Evolutionary conservation across 2,797 vertebrate genomes (phyloP).

Genomic region (Tympanoctomys barrerae): DNA sequence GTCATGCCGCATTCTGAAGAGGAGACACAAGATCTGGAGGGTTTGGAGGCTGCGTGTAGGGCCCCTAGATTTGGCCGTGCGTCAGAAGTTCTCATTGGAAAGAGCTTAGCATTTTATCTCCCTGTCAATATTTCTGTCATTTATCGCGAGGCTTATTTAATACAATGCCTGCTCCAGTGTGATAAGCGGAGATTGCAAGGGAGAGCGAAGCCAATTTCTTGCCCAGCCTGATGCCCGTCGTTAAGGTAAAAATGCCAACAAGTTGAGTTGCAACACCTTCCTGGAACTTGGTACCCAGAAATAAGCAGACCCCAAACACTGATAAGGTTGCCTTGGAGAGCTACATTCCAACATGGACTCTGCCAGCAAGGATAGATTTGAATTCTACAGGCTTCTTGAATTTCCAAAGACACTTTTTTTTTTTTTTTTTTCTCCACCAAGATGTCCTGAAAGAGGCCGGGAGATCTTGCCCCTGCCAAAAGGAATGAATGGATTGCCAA

Average conservation of each 20-base stretch:
- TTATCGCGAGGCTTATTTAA: constrained; percentile 7
- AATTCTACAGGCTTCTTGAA: constrained; percentile 29
- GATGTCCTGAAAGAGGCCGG: constrained; percentile 39
- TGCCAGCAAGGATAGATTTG: constrained; percentile 34
- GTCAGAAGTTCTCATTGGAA: background rate
- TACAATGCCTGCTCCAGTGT: constrained; percentile 11
- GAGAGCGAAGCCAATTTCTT: background rate
- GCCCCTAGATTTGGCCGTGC: background rate
- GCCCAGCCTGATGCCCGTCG: background rate
- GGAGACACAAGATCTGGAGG: background rate
- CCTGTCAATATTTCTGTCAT: background rate
- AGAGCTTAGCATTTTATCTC: constrained; percentile 42
- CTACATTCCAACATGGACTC: constrained; percentile 52
- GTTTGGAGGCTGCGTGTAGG: background rate
- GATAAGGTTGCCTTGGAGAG: constrained; percentile 75
- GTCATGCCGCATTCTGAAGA: background rate
- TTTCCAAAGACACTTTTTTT: constrained; percentile 37
- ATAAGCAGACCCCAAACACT: constrained; percentile 63
- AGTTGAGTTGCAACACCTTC: constrained; percentile 51
- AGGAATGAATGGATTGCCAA: background rate
- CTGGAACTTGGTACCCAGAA: constrained; percentile 60
- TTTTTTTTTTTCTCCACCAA: background rate
- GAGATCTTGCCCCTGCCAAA: background rate
- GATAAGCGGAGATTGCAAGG: constrained; percentile 58
- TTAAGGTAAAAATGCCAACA: constrained; percentile 7